phyloP scores from a whole-genome alignment of 2,888 invertebrate species.

The Punctoribates punctum region DNA sequence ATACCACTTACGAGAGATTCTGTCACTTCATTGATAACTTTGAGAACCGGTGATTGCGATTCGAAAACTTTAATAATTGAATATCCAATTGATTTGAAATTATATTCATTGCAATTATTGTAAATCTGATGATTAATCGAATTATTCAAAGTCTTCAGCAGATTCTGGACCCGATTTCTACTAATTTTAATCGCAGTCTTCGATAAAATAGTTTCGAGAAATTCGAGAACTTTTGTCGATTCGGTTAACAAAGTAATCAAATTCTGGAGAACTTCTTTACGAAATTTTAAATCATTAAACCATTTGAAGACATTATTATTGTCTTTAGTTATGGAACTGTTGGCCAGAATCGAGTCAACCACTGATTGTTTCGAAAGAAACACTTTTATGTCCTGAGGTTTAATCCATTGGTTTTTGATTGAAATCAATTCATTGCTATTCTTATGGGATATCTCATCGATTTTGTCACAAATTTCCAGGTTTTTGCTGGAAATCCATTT shows the following conservation, averaged over 20 bases:
- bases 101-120: not conserved
- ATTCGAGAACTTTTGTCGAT: conserved; percentile 4
- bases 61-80: not conserved
- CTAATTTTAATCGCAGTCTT: conserved; percentile 9
- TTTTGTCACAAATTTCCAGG: conserved; percentile 12
- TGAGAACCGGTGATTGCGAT: not conserved
- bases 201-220: not conserved
- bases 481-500: conserved; percentile 30
- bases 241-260: not conserved
- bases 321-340: not conserved
- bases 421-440: not conserved
- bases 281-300: conserved; percentile 1
- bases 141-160: conserved; percentile 6
- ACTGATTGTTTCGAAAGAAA: conserved; percentile 14
- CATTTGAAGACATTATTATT: conserved; percentile 23
- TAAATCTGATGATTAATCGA: not conserved
- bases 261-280: not conserved
- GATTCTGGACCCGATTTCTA: not conserved
- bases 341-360: not conserved
- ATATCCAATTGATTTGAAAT: not conserved
- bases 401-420: not conserved
- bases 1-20: not conserved
- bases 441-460: not conserved
- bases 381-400: not conserved
- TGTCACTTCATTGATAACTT: not conserved